Percentiles rank a stretch among this genome's conserved stretches.
These are phyloP conservation scores for Umimayanthus kanabou DNA, from an alignment of 92 coral and sea anemone genomes.

Conservation along the genomic window DNA sequence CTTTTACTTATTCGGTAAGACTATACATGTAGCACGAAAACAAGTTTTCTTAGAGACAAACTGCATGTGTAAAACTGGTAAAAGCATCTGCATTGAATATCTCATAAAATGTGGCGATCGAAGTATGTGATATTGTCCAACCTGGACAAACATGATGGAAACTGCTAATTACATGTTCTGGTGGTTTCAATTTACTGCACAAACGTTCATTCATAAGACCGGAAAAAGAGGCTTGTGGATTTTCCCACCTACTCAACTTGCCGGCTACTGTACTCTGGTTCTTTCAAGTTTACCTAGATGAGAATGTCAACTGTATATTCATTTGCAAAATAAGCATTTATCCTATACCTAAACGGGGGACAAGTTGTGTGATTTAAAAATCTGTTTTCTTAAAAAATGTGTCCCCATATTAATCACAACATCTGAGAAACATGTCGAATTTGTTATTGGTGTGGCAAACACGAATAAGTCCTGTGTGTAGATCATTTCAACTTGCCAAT, in stretches of 20 bases:
- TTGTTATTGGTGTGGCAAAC: background rate
- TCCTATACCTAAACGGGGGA: background rate
- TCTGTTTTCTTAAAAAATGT: background rate
- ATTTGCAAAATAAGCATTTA: background rate
- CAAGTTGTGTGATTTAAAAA: background rate
- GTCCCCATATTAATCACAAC: background rate
- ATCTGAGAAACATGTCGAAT: background rate
- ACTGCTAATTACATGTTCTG: conserved; percentile 15
- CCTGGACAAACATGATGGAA: background rate
- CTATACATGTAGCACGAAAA: too few relatives aligned
- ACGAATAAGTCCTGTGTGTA: background rate
- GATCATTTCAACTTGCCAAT: background rate
- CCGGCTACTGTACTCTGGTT: background rate
- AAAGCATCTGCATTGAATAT: background rate
- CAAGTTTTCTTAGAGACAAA: too few relatives aligned
- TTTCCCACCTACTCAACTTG: too few relatives aligned
- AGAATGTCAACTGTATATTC: background rate
- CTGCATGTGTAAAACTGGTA: background rate
- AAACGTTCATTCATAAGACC: conserved; percentile 1
- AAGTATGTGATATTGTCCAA: background rate
- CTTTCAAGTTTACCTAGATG: conserved; percentile 5
- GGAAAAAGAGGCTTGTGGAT: conserved; percentile 5
- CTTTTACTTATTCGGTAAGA: too few relatives aligned
- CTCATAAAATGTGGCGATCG: background rate
- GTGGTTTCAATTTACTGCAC: background rate